These are phyloP conservation scores for Aricia artaxerxes DNA, from an alignment of 2,888 invertebrate species.

Conservation along the genomic window DNA sequence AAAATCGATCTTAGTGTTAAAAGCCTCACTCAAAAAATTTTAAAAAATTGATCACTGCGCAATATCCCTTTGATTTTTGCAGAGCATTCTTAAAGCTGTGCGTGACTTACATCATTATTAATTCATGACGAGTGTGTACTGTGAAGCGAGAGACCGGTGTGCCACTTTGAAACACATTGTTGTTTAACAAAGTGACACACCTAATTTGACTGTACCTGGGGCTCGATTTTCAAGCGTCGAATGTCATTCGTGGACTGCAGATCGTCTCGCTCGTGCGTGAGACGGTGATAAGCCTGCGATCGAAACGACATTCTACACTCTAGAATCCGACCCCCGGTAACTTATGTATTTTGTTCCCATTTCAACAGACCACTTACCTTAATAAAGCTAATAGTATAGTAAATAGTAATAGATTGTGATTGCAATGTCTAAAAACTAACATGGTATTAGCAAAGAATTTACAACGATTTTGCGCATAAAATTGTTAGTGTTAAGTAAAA, in stretches of 20 bases:
- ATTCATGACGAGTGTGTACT: background rate
- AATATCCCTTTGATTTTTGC: too few species aligned
- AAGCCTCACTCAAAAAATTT: too few species aligned
- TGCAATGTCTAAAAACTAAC: background rate
- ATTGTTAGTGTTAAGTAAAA: background rate
- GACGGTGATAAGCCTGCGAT: too few species aligned
- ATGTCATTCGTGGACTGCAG: background rate
- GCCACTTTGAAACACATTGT: background rate
- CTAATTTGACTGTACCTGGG: background rate
- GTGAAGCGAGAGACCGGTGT: background rate
- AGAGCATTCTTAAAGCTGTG: background rate
- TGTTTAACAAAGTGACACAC: conserved; percentile 2
- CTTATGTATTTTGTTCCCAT: background rate
- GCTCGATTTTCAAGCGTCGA: background rate
- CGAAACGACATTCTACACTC: background rate
- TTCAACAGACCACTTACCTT: conserved; percentile 8
- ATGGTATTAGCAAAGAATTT: background rate
- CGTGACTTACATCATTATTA: background rate
- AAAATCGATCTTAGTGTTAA: too few species aligned
- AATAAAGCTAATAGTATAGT: background rate
- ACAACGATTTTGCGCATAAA: background rate
- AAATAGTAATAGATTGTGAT: background rate
- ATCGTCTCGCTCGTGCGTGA: too few species aligned
- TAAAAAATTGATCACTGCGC: too few species aligned
- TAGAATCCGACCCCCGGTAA: background rate